phyloP scores from a whole-genome alignment of 2,888 invertebrate species.

The Choreutis nemorana region DNA sequence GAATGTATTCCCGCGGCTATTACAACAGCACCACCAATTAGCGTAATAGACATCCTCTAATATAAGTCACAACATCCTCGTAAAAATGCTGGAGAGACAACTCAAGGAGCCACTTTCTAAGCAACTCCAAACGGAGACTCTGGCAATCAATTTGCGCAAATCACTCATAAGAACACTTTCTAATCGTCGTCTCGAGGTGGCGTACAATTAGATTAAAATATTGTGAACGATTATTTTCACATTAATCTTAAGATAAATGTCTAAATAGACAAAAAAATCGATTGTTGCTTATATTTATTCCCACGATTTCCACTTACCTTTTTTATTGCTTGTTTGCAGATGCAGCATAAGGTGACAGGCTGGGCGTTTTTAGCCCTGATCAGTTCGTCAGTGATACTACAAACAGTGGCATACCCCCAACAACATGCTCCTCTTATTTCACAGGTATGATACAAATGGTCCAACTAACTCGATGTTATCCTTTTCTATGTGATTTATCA shows the following conservation, averaged over 20 bases:
- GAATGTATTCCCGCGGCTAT: too few relatives aligned
- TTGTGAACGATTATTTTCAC: background rate
- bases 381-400: conserved; percentile 70
- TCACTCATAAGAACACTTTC: conserved; percentile 62
- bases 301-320: background rate
- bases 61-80: conserved; percentile 35
- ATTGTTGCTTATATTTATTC: background rate
- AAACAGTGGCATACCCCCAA: conserved; percentile 73
- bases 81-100: conserved; percentile 34
- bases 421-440: conserved; percentile 50
- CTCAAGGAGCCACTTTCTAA: conserved; percentile 52
- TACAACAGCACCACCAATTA: conserved; percentile 11
- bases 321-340: conserved; percentile 43
- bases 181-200: conserved; percentile 37
- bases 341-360: conserved; percentile 71
- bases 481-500: background rate
- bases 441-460: conserved; percentile 29
- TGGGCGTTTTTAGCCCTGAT: conserved; percentile 76
- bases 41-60: conserved; percentile 37
- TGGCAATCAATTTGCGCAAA: conserved; percentile 55
- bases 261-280: background rate
- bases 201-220: conserved; percentile 32
- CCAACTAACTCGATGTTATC: background rate
- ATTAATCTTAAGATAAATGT: background rate
- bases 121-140: conserved; percentile 45